Evolutionary conservation across 2,797 vertebrate species (phyloP).

Genomic region (Macropodus opercularis): DNA sequence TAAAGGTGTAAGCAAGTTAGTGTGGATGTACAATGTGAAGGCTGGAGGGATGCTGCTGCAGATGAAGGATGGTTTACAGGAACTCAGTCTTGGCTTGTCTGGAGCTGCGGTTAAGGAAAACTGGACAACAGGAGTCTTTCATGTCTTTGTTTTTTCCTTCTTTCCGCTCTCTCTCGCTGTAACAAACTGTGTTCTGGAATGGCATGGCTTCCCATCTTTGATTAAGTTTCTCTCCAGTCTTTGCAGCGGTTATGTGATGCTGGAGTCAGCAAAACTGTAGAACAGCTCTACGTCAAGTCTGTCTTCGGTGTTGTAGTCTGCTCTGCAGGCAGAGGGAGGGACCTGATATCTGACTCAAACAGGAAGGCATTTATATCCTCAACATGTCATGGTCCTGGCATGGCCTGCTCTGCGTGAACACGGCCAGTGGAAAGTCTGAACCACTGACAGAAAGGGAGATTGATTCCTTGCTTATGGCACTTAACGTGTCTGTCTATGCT

Average conservation of each 20-base stretch:
- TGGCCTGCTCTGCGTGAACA: slow-evolving; percentile 35
- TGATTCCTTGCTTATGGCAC: slow-evolving; percentile 65
- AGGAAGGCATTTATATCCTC: slow-evolving; percentile 79
- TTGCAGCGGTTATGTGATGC: slow-evolving; percentile 50
- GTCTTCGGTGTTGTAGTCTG: slow-evolving; percentile 44
- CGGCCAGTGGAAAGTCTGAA: slow-evolving; percentile 72
- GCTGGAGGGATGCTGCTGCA: slow-evolving; percentile 40
- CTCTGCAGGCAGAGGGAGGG: slow-evolving; percentile 41
- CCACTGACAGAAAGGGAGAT: slow-evolving; percentile 55
- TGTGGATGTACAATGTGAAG: slow-evolving; percentile 38
- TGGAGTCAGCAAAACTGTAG: slow-evolving; percentile 66
- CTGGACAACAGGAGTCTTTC: slow-evolving; percentile 65
- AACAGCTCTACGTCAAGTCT: slow-evolving; percentile 47
- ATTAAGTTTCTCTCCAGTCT: slow-evolving; percentile 48
- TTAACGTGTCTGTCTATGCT: slow-evolving; percentile 31
- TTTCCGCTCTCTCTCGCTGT: slow-evolving; percentile 27
- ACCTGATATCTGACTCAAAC: slow-evolving; percentile 69
- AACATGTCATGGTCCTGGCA: slow-evolving; percentile 67
- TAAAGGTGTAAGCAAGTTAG: slow-evolving; percentile 27
- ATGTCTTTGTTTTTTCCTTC: slow-evolving; percentile 46
- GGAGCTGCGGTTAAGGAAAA: slow-evolving; percentile 76
- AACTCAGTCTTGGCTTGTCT: slow-evolving; percentile 63
- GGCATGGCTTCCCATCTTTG: slow-evolving; percentile 56
- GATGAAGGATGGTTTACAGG: slow-evolving; percentile 61
- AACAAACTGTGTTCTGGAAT: slow-evolving; percentile 54